phyloP scores from a whole-genome alignment of 2,113 vertebrate species.

The Narcine bancroftii region DNA sequence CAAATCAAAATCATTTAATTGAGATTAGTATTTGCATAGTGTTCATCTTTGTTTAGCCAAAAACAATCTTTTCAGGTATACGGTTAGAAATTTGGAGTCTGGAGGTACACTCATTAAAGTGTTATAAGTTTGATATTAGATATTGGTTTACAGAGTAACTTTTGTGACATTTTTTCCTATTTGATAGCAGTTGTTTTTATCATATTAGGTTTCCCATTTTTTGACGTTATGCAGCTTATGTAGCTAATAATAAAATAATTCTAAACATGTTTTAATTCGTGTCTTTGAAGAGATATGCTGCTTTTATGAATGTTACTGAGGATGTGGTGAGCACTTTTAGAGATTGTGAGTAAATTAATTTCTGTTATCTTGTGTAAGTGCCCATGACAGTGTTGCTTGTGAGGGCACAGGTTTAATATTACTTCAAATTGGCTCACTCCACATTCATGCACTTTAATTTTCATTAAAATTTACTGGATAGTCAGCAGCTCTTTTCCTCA shows the following conservation, averaged over 20 bases:
- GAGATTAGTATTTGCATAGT: neutral
- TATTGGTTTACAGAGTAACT: neutral
- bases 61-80: neutral
- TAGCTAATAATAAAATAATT: too few relatives aligned
- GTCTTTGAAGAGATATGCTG: neutral
- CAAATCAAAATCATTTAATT: neutral
- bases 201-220: neutral
- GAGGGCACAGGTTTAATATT: neutral
- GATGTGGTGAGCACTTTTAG: neutral
- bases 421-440: neutral
- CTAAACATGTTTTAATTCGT: neutral
- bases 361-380: neutral
- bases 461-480: neutral
- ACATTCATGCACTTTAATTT: neutral
- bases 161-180: neutral
- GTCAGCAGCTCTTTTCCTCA: neutral
- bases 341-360: neutral
- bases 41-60: neutral
- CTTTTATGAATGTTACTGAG: neutral
- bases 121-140: neutral
- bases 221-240: neutral
- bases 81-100: neutral
- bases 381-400: neutral
- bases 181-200: neutral
- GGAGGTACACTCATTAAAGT: neutral